Base-by-base conservation (phyloP, 2,113 vertebrate genomes). In the Chaenogobius annularis region DNA sequence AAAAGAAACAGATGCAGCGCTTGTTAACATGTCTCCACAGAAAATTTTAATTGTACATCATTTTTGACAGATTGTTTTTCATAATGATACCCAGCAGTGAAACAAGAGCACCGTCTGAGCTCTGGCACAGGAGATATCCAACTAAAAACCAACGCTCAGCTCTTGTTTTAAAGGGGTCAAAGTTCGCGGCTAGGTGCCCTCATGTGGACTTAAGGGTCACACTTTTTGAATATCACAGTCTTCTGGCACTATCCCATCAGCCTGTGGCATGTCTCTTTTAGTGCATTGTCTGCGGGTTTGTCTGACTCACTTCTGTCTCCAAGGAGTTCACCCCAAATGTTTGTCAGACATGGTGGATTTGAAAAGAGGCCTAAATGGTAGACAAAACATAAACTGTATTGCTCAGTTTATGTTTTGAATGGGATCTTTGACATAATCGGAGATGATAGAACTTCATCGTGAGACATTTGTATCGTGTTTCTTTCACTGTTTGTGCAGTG, bases 331-430 rank as follows among this genome's bases (percentile, higher is more conserved):
- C 22, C 65, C 19, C 12, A 44, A 78, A 64, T 75, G 47, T 35
- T 20, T 66, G 78, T 77, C 66, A 69, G 81, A 75, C 75, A 20
- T 80, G 82, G 86, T 82, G 85, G 80, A 89, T 87, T 85, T 89
- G 78, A 67, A 44, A 82, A 71, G 76, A 83, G 72, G 67, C 44
- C 13, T 52, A 52, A 52, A 52, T n/a, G 66, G 72, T 48, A 86
- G 82, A 83, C 74, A 56, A 78, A 78, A 76, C 74, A 75, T 3
- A 50, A 13, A 37, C 35, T 7, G 11, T n/a, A n/a, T n/a, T n/a
- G n/a, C n/a, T n/a, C n/a, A n/a, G n/a, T n/a, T n/a, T n/a, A n/a
- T n/a, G n/a, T n/a, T n/a, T n/a, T n/a, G 26, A 31, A 31, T 31
- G 26, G 26, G 26, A 31, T 31, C 26, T 31, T 31, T 14, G 10